A percentile compares a stretch with the other conserved stretches of the same genome.
Evolutionary conservation across 2,113 vertebrate species (phyloP).

Genomic region (Peromyscus californicus): DNA sequence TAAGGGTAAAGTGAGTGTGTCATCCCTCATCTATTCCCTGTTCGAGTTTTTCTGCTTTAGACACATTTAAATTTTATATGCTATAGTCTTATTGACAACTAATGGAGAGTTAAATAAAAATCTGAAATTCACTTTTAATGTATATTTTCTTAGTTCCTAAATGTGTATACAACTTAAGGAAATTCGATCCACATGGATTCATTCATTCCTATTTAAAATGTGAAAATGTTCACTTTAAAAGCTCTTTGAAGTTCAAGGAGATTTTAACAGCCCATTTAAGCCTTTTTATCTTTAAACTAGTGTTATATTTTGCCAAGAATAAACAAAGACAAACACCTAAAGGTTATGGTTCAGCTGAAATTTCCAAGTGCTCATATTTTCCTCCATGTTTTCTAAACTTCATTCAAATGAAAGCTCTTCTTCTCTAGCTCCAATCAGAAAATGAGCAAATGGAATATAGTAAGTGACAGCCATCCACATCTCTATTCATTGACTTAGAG

Average conservation of each 20-base stretch:
- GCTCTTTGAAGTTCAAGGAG: conserved; percentile 68
- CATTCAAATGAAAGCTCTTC: not conserved
- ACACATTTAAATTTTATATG: not conserved
- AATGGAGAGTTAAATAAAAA: conserved; percentile 5
- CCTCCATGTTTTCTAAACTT: not conserved
- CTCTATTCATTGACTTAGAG: not conserved
- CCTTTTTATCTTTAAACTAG: conserved; percentile 68
- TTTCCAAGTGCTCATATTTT: conserved; percentile 37
- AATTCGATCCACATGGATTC: conserved; percentile 69
- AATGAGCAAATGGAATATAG: not conserved
- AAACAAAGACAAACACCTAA: conserved; percentile 74
- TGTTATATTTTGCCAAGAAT: conserved; percentile 70
- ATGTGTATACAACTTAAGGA: conserved; percentile 38
- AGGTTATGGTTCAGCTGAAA: conserved; percentile 62
- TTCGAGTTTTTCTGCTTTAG: conserved; percentile 2
- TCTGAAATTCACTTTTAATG: not conserved
- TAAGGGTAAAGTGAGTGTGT: not conserved
- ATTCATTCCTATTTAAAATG: conserved; percentile 68
- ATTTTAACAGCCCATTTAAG: conserved; percentile 68
- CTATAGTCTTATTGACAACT: not conserved
- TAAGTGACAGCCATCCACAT: not conserved
- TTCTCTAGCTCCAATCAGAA: not conserved
- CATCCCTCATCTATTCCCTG: not conserved
- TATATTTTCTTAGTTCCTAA: conserved; percentile 61
- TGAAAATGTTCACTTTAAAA: conserved; percentile 67